Evolutionary conservation across 2,113 vertebrate genomes (phyloP).

Genomic region (Hipposideros armiger): DNA sequence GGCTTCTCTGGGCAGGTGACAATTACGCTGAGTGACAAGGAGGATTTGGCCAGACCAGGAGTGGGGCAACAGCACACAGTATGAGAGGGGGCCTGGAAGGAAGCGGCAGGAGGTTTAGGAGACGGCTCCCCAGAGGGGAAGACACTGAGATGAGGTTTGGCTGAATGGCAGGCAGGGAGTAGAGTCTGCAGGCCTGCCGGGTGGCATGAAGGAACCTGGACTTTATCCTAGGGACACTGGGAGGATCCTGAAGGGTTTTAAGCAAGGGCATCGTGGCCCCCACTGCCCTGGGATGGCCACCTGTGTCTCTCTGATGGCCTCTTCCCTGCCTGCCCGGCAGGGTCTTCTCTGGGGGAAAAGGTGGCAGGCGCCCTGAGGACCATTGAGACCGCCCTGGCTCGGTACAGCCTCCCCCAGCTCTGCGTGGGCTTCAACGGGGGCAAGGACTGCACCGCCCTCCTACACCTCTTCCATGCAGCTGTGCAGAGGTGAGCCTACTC

Average conservation of each 20-base stretch:
- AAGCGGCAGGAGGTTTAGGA: not conserved
- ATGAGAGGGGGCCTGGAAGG: not conserved
- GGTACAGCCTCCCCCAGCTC: slow-evolving; percentile 90
- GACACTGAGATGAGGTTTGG: not conserved
- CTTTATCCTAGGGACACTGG: not conserved
- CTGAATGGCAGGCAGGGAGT: not conserved
- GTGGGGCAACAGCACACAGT: not conserved
- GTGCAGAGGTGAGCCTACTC: slow-evolving; percentile 90
- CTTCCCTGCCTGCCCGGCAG: slow-evolving; percentile 82
- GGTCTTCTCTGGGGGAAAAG: slow-evolving; percentile 91
- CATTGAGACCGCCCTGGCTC: slow-evolving; percentile 92
- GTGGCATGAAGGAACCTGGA: not conserved
- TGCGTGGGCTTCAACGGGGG: slow-evolving; percentile 98
- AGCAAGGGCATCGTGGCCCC: not conserved
- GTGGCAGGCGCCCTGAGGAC: slow-evolving; percentile 91
- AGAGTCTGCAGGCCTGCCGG: not conserved
- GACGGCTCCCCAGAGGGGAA: not conserved
- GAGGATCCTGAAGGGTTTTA: not conserved
- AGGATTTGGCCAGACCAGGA: not conserved
- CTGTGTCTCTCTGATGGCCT: not conserved
- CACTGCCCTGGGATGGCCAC: not conserved
- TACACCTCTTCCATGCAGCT: slow-evolving; percentile 94
- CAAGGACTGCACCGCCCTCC: slow-evolving; percentile 97
- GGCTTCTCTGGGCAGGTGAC: not conserved
- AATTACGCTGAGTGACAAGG: not conserved